Evolutionary conservation across 2,888 invertebrate species (phyloP), one percentile per base, ranked within the genome.

Genomic region (Drosophila colorata): DNA sequence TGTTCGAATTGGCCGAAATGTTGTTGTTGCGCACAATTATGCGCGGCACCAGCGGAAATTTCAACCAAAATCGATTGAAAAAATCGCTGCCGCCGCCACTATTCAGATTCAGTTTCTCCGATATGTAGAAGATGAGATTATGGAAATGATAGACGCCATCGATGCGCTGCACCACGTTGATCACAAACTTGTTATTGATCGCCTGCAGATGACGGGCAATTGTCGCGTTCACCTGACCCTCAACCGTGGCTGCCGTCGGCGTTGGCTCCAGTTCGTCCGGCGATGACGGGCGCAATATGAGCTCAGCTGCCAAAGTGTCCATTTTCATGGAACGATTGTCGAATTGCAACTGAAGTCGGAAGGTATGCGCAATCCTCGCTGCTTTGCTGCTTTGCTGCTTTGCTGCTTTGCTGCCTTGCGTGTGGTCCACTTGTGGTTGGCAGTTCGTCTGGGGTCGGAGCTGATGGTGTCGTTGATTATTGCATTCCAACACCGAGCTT

Each of bases 61-160:
- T 55, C 0, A 9, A 1, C 71, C 79, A 79, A 13, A 90, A 82
- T 4, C 71, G 44, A 4, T 58, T 40, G 13, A 90, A 80, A n/a
- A 90, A 88, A 1, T 74, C 59, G 1, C 18, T 14, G 0, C 75
- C 65, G 0, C 44, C 56, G 1, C 61, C 60, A n/a, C 72, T 57
- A 11, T 65, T 73, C 1, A 74, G 16, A n/a, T 74, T 57, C n/a
- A 90, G 49, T 11, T 70, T 44, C 37, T 88, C 83, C 40, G 91
- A 87, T 53, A 90, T 71, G 43, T 81, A 90, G n/a, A 91, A 85
- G 0, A 90, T 69, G 13, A 88, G 78, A 51, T 87, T 91, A 46
- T 76, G 78, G 14, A 90, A 90, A 4, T 71, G 55, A 43, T 83
- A 77, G 11, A 74, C 16, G 4, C 69, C 51, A 38, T 88, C 56